Base-by-base conservation (phyloP, 92 coral and sea anemone genomes). In the Palythoa grandis region DNA sequence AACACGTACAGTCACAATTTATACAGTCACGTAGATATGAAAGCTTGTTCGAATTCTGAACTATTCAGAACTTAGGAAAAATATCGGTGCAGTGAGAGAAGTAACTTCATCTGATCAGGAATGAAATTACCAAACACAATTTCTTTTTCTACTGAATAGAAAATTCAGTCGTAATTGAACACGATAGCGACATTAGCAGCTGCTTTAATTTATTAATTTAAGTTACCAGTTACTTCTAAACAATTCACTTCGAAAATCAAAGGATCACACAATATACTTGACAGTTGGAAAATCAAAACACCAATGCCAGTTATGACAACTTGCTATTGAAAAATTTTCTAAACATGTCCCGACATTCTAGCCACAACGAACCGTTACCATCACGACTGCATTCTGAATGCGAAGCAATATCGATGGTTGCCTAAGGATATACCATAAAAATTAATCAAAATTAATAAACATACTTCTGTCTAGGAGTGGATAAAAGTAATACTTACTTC, bases 351-450 rank as follows among this genome's bases (percentile, higher is more conserved):
- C 8, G 39, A 53, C 29, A 80, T 66, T 80, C 85, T 80, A 43
- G 19, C 85, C 74, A 52, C 85, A 80, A 12, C 50, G 17, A 22
- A 43, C 52, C 74, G 85, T 80, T 80, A 80, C 85, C 85, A 80
- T 65, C 84, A 80, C 74, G 74, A 80, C 74, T 79, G 20, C 38
- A 63, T 60, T 38, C 37, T 47, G 61, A 53, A 79, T 29, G 61
- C 11, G 70, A 38, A 12, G 17, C 20, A 47, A 13, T 52, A 16
- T 13, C 14, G 40, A 66, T 5, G 50, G 9, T 4, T 74, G 66
- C 84, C 74, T 12, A 17, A 12, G 17, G 65, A 7, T 48, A 40
- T 15, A 24, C 5, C 39, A 38, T 23, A 66, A 65, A 67, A 47
- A 48, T 67, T 65, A 14, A 66, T 68, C 74, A 40, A 63, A 56